Base-by-base conservation (phyloP, 2,113 vertebrate species). In the Lathamus discolor region DNA sequence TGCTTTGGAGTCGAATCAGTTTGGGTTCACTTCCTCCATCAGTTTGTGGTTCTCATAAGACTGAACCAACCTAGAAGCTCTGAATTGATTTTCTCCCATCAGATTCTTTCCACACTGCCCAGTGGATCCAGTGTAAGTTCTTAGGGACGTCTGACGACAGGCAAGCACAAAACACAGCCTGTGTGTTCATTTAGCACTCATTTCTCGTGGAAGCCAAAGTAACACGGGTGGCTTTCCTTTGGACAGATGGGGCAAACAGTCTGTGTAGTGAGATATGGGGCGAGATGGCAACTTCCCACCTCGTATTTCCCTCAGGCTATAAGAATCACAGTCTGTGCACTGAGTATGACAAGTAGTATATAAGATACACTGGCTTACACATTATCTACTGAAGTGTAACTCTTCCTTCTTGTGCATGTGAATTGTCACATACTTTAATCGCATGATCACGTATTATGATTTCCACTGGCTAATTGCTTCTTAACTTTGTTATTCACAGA, bases 401-500 rank as follows among this genome's bases (percentile, higher is more conserved):
- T 83, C 68, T 93, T 83, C 85, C 84, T 72, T 80, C 76, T 23
- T 4, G 10, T 75, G 72, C 77, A 15, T 5, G 43, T n/a, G 95
- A 83, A 1, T 23, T 93, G 93, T 91, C 92, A 82, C 84, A 31
- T 2, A 43, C 81, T 92, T 73, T 18, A 48, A 82, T 41, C 9
- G 61, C 92, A 93, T 75, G 43, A 35, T 7, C 29, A 5, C 76
- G 86, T 87, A 35, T 84, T 96, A 79, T 79, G 93, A 87, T 82
- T 96, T 92, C 81, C 64, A 25, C 91, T 79, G 81, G 66, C 77
- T 96, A 97, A 97, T 97, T 96, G 93, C 95, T 97, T 73, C 90
- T 96, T 96, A 91, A 69, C 93, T 84, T 93, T 49, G 83, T 91
- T 95, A 82, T 88, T 94, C 93, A 68, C 79, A 22, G 80, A 75